A percentile compares a stretch with the other conserved stretches of the same genome.
Evolutionary conservation across 2,797 vertebrate genomes (phyloP).

Genomic region (Poliocrania exsul): DNA sequence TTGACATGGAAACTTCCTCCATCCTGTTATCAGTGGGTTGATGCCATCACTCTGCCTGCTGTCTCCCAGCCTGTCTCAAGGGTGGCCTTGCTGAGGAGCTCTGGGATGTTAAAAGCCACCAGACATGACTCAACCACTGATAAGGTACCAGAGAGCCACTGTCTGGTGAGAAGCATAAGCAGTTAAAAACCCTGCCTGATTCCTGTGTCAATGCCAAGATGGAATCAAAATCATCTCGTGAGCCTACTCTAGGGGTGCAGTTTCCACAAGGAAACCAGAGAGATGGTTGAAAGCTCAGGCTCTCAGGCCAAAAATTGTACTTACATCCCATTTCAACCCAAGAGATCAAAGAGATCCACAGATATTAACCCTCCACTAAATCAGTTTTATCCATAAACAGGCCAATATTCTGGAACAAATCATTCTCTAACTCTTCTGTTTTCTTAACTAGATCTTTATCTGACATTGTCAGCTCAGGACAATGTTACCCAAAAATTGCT

Average conservation of each 20-base stretch:
- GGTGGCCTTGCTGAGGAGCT: neutral
- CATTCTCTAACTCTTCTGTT: neutral
- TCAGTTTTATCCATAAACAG: neutral
- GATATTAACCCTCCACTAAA: neutral
- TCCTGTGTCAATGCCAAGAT: neutral
- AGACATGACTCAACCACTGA: neutral
- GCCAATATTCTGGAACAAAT: neutral
- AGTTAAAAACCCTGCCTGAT: neutral
- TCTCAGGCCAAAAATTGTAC: neutral
- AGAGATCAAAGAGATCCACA: neutral
- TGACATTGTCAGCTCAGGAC: neutral
- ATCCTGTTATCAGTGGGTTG: neutral
- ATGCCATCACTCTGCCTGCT: neutral
- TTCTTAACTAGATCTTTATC: neutral
- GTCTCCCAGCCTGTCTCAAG: neutral
- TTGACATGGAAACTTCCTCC: slow-evolving; percentile 22
- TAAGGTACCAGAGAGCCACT: neutral
- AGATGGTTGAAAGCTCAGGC: neutral
- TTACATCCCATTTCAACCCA: neutral
- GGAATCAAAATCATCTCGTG: neutral
- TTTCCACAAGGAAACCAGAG: neutral
- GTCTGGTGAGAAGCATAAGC: neutral
- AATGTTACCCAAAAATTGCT: neutral
- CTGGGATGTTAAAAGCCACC: neutral
- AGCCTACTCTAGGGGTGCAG: neutral